Evolutionary conservation across 2,113 vertebrate genomes (phyloP), one percentile per base, ranked within the genome.

Genomic region (Excalfactoria chinensis): DNA sequence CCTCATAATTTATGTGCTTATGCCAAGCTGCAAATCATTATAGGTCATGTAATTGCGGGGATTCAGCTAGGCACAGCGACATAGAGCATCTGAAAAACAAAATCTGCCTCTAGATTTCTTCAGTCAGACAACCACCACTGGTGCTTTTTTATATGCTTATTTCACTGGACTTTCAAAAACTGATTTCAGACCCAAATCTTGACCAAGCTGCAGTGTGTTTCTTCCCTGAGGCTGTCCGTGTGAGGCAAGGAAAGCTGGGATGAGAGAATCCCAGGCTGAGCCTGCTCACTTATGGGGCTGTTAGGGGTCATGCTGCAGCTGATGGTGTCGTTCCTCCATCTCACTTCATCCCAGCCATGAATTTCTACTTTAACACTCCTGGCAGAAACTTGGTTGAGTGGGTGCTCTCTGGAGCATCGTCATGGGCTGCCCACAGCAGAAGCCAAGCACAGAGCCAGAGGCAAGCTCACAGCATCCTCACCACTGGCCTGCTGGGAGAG

Each of bases 341-440:
- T 19, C 19, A 51, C 2, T 1, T 43, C 2, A 5, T 56, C 28
- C 41, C 1, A 0, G 30, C 63, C 41, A 1, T 22, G 32, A 8
- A 51, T 76, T 70, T 51, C 46, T 10, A 41, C 55, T 0, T 0
- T 18, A 49, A 23, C 0, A 1, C 7, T 0, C 0, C 37, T 55
- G 69, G 15, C 70, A 84, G 37, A 53, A 53, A 53, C 26, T 58
- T 72, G 55, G 32, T 18, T 5, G 49, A 70, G 49, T 13, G 62
- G n/a, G 28, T 0, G 1, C 9, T 9, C 56, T 30, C 62, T 73
- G 30, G 40, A 4, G 12, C 41, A 19, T n/a, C 44, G 43, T 12
- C 9, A 43, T 0, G 1, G 68, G 49, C 37, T 0, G 0, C 11
- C 25, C 4, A 0, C 3, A 19, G 25, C 53, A 85, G 68, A 73